phyloP scores from a whole-genome alignment of 2,888 invertebrate genomes.

The Parasteatoda lunata region DNA sequence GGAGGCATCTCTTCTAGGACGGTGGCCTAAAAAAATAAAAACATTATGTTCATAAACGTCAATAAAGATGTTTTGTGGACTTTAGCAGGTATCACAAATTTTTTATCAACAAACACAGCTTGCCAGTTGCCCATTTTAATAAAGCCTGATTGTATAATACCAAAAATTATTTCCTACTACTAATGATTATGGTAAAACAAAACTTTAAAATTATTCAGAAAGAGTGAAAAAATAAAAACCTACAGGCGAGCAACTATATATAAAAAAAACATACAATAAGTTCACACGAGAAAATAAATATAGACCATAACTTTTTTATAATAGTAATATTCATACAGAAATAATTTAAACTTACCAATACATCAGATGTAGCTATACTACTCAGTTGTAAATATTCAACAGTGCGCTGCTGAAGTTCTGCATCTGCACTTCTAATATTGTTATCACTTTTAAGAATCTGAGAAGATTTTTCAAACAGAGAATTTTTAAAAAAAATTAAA shows the following conservation, averaged over 20 bases:
- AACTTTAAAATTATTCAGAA: no score
- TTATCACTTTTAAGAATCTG: constrained; percentile 82
- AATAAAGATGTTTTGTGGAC: not conserved
- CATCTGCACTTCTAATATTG: constrained; percentile 97
- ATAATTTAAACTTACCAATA: constrained; percentile 79
- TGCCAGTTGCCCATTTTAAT: no score
- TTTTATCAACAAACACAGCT: no score
- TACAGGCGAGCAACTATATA: no score
- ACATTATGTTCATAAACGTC: not conserved
- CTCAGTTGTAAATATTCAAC: constrained; percentile 98
- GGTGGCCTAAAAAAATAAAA: constrained; percentile 81
- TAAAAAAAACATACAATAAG: no score
- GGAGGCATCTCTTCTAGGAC: constrained; percentile 99
- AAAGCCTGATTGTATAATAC: no score
- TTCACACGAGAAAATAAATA: no score
- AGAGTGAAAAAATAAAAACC: no score
- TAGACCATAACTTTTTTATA: no score
- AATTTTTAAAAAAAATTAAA: not conserved
- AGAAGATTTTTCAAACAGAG: not conserved
- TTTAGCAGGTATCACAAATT: no score
- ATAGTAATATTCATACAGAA: not conserved
- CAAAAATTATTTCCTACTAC: no score
- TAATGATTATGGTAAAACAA: no score
- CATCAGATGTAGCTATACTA: constrained; percentile 96
- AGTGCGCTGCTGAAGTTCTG: constrained; percentile 97